Base-by-base conservation (phyloP, 92 coral and sea anemone genomes). In the Plumapathes pennacea region DNA sequence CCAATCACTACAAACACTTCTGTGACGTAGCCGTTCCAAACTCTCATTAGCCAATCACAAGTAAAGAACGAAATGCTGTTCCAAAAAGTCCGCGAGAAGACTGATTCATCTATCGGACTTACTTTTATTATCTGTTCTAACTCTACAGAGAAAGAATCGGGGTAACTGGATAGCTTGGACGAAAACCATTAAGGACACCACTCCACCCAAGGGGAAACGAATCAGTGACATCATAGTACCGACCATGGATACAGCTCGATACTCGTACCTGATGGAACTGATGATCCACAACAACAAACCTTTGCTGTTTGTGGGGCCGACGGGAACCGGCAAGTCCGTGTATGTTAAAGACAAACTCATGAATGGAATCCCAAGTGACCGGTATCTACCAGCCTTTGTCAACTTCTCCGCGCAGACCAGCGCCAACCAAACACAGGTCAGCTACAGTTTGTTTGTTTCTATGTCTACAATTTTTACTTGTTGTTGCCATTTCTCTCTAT, bases 361-460 rank as follows among this genome's bases (percentile, higher is more conserved):
- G 99, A 94, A 89, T 76, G 99, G 96, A 4, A 52, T 94, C 43
- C 64, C 83, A n/a, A 94, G 62, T 52, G 92, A 89, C 20, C 46
- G 20, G 55, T 94, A 65, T 56, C 57, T 94, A 24, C 96, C 99
- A 12, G 99, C 94, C 4, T 88, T 94, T 69, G 94, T 94, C 32
- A 94, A 94, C 89, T 94, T 94, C 66, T 94, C 99, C 38, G 99
- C 99, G 38, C 99, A 94, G 80, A 94, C 99, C 59, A 94, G 99
- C 62, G 99, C 99, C 22, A 89, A 89, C 54, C 99, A 94, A 64
- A 94, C 94, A 18, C 92, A 85, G 88, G 92, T 80, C 60, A 31
- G 45, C 28, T 17, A 3, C 11, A 12, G 40, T 34, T 34, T 34
- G n/a, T n/a, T 34, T 34, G 8, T 34, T 34, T n/a, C n/a, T n/a